Percentiles rank a stretch among this genome's conserved stretches.
Evolutionary conservation across 2,888 invertebrate genomes (phyloP).

Genomic region (Pelosia muscerda): DNA sequence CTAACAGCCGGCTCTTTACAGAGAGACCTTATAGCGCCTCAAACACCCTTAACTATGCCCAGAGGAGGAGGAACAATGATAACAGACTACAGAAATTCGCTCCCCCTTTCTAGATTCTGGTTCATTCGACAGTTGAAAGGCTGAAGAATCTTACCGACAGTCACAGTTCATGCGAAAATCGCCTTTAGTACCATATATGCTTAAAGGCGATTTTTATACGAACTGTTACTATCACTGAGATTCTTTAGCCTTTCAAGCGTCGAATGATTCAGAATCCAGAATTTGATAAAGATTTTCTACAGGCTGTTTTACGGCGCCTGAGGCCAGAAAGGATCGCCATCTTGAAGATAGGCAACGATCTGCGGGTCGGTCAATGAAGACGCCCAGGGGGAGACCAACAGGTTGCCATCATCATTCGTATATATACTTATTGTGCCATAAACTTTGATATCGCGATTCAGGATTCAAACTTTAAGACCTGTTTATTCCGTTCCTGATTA

Average conservation of each 20-base stretch:
- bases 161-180: not conserved
- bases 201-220: not conserved
- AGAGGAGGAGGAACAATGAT: slow-evolving; percentile 11
- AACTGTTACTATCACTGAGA: not conserved
- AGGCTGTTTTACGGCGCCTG: slow-evolving; percentile 10
- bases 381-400: slow-evolving; percentile 23
- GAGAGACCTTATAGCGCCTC: slow-evolving; percentile 23
- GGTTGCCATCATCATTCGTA: not conserved
- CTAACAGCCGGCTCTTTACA: slow-evolving; percentile 17
- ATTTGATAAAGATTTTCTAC: not conserved
- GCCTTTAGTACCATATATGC: not conserved
- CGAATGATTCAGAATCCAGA: not conserved
- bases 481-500: not conserved
- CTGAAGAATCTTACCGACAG: not conserved
- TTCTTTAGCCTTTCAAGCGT: not conserved
- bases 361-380: slow-evolving; percentile 26
- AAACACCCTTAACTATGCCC: slow-evolving; percentile 26
- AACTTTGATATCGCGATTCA: slow-evolving; percentile 21
- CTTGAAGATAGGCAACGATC: slow-evolving; percentile 11
- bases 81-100: slow-evolving; percentile 5
- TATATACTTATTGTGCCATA: slow-evolving; percentile 7
- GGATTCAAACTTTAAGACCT: not conserved
- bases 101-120: slow-evolving; percentile 2
- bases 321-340: slow-evolving; percentile 19
- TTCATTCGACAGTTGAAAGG: not conserved